Conservation (phyloP, 2,113 vertebrate genomes). For the Chascanopsetta lugubris region DNA sequence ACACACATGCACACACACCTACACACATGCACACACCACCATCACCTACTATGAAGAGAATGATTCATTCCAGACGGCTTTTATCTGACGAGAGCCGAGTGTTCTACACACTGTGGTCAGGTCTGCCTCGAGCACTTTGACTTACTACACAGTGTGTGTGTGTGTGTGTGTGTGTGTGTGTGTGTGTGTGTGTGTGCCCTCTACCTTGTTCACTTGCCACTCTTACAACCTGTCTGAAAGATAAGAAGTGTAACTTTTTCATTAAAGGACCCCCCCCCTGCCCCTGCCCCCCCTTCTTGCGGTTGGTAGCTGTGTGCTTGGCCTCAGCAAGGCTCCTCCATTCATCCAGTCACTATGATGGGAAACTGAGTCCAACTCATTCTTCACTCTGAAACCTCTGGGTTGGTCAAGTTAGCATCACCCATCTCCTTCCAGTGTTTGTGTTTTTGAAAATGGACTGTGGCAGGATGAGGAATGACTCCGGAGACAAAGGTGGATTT, state of each 20-base stretch:
- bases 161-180: slow-evolving; percentile 27
- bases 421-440: no score
- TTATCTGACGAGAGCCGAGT: slow-evolving; percentile 68
- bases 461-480: no score
- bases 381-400: no score
- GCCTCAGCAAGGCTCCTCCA: slow-evolving; percentile 56
- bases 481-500: no score
- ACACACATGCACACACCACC: background rate
- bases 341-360: slow-evolving; percentile 3
- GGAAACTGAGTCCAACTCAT: background rate
- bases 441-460: no score
- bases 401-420: no score
- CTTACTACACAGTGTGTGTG: slow-evolving; percentile 29
- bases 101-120: slow-evolving; percentile 59
- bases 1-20: slow-evolving; percentile 22
- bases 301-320: slow-evolving; percentile 34
- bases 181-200: slow-evolving; percentile 49
- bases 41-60: slow-evolving; percentile 21
- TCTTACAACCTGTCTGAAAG: slow-evolving; percentile 66
- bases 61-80: slow-evolving; percentile 55
- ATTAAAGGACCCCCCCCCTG: slow-evolving; percentile 55
- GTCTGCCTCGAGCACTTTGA: slow-evolving; percentile 31
- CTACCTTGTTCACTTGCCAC: slow-evolving; percentile 48
- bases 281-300: slow-evolving; percentile 41
- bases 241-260: slow-evolving; percentile 64